A percentile compares a stretch with the other conserved stretches of the same genome.
These are phyloP conservation scores for Clivina fossor DNA, from an alignment of 2,888 invertebrate species.

Conservation along the genomic window DNA sequence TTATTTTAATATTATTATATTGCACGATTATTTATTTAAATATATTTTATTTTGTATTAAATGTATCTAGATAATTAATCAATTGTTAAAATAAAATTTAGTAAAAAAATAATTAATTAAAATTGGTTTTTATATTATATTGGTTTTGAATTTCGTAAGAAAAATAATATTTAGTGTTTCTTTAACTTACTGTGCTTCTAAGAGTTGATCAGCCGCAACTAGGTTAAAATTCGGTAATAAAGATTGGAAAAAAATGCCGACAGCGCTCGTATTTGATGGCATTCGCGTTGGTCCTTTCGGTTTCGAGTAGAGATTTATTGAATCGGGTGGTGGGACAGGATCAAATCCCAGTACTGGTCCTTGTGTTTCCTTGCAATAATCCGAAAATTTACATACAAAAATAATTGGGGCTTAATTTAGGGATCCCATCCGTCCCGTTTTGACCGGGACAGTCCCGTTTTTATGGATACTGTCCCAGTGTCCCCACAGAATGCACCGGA, in stretches of 20 bases:
- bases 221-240: conserved; percentile 67
- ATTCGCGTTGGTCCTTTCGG: conserved; percentile 48
- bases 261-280: conserved; percentile 47
- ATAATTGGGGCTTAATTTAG: too few species aligned
- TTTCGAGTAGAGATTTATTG: conserved; percentile 70
- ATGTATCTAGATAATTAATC: too few species aligned
- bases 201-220: conserved; percentile 45
- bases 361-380: conserved; percentile 49
- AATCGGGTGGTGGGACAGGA: conserved; percentile 76
- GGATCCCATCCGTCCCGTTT: too few species aligned
- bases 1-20: neutral
- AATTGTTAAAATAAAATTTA: too few species aligned
- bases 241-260: conserved; percentile 70
- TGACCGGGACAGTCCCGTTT: too few species aligned
- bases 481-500: too few species aligned
- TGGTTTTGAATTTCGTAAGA: neutral
- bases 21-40: too few species aligned
- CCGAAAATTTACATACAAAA: conserved; percentile 8
- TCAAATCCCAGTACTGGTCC: conserved; percentile 73
- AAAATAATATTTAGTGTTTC: neutral
- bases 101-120: neutral
- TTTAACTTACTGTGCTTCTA: conserved; percentile 5
- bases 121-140: neutral
- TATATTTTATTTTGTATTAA: too few species aligned
- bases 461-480: too few species aligned